These are phyloP conservation scores for Scolopax rusticola DNA, from an alignment of 2,797 vertebrate genomes.

Conservation along the genomic window DNA sequence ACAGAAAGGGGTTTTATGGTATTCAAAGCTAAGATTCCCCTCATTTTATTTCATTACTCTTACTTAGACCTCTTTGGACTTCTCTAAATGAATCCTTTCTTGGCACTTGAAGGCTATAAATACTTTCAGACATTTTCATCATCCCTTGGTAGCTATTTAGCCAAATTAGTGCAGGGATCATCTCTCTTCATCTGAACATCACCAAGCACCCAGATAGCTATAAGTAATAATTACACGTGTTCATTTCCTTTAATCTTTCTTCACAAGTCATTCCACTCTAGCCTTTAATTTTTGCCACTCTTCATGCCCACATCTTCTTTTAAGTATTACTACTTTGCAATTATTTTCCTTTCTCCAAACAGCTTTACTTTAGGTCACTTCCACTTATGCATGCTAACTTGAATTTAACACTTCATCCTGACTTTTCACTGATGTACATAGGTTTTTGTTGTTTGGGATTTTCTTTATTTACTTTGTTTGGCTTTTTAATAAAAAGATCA, in stretches of 20 bases:
- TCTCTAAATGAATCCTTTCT: constrained; percentile 43
- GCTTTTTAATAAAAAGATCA: neutral
- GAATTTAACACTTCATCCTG: constrained; percentile 5
- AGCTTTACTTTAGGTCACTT: constrained; percentile 22
- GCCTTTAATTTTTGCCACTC: constrained; percentile 52
- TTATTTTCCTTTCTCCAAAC: constrained; percentile 29
- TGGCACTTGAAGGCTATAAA: constrained; percentile 48
- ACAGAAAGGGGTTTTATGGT: neutral
- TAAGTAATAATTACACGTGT: constrained; percentile 59
- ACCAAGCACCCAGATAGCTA: constrained; percentile 33
- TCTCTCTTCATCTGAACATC: constrained; percentile 48
- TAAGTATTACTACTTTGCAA: constrained; percentile 28
- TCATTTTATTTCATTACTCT: constrained; percentile 53
- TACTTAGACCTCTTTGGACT: constrained; percentile 50
- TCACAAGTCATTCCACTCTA: constrained; percentile 51
- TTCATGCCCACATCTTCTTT: constrained; percentile 15
- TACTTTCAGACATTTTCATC: constrained; percentile 54
- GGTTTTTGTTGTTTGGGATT: neutral
- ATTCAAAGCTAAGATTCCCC: constrained; percentile 5
- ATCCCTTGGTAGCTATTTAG: constrained; percentile 53
- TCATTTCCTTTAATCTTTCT: constrained; percentile 68
- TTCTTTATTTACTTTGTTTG: neutral
- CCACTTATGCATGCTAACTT: neutral
- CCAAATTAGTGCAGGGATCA: constrained; percentile 57
- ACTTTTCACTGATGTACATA: neutral